phyloP scores from a whole-genome alignment of 2,888 invertebrate species.

The Cantharis flavilabris region DNA sequence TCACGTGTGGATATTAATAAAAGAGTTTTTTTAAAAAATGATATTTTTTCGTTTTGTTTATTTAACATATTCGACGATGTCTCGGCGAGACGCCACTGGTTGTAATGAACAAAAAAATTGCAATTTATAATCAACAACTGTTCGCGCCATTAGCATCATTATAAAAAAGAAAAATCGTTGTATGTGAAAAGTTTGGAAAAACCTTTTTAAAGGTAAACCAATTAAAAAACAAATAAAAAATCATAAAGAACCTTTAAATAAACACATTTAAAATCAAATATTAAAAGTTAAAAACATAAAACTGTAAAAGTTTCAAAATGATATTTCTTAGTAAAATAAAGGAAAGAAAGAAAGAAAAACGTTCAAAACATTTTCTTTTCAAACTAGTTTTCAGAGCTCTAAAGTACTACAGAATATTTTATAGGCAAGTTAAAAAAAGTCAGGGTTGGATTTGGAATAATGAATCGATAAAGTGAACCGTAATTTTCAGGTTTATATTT shows the following conservation, averaged over 20 bases:
- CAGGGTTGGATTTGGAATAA: slow-evolving; percentile 33
- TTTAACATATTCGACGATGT: neutral
- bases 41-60: neutral
- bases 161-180: neutral
- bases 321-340: slow-evolving; percentile 23
- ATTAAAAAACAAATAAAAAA: neutral
- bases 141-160: neutral
- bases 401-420: slow-evolving; percentile 38
- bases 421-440: slow-evolving; percentile 28
- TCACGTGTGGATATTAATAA: neutral
- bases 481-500: neutral
- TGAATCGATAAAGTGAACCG: slow-evolving; percentile 19
- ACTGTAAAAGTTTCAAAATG: slow-evolving; percentile 24
- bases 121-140: neutral
- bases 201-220: neutral
- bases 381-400: slow-evolving; percentile 40
- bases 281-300: slow-evolving; percentile 24
- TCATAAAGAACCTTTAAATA: neutral
- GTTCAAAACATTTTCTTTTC: slow-evolving; percentile 34
- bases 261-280: slow-evolving; percentile 23
- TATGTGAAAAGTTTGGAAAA: neutral
- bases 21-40: neutral
- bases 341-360: slow-evolving; percentile 21
- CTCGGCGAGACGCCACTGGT: neutral
- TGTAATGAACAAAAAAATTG: neutral